Evolutionary conservation across 2,797 vertebrate species (phyloP), one percentile per base, ranked within the genome.

Genomic region (Galago senegalensis): DNA sequence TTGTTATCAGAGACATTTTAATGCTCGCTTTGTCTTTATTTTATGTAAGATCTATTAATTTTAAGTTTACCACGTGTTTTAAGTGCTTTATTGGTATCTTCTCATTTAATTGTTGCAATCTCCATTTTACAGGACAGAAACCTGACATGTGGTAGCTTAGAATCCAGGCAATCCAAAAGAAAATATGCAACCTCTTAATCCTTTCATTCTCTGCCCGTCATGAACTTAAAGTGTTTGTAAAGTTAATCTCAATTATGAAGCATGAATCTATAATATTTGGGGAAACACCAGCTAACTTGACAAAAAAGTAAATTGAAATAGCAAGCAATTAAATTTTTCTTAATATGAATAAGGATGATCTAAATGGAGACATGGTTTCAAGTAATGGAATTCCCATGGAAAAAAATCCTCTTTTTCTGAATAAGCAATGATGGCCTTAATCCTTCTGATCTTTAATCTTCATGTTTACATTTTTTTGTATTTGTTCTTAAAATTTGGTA

Each of bases 281-380:
- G 23, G 9, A 34, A 92, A 95, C 77, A 29, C 20, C 56, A 21
- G 31, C 27, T 73, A 80, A n/a, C 37, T 87, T 83, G 87, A 94
- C 96, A 60, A 65, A 89, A 79, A 94, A 87, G 37, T 96, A 79
- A 88, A 95, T 87, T 40, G 13, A 95, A 97, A 91, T 34, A 12
- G 27, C 96, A 96, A 94, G 60, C 72, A 94, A 85, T 92, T 73
- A 65, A 67, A 91, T 96, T 85, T 1, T 70, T 34, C 49, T 93
- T 77, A 89, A 87, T 61, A 25, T 40, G 65, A 95, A 86, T n/a
- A 94, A 86, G 23, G 25, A 82, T 70, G 58, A 75, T 87, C 34
- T 70, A 94, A 92, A 91, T 27, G 27, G 49, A 76, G 9, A 85
- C 14, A 10, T 92, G n/a, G 60, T 90, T 93, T 93, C 23, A 49